Evolutionary conservation across 2,888 invertebrate genomes (phyloP), one percentile per base, ranked within the genome.

Genomic region (Dermolepida albohirtum): DNA sequence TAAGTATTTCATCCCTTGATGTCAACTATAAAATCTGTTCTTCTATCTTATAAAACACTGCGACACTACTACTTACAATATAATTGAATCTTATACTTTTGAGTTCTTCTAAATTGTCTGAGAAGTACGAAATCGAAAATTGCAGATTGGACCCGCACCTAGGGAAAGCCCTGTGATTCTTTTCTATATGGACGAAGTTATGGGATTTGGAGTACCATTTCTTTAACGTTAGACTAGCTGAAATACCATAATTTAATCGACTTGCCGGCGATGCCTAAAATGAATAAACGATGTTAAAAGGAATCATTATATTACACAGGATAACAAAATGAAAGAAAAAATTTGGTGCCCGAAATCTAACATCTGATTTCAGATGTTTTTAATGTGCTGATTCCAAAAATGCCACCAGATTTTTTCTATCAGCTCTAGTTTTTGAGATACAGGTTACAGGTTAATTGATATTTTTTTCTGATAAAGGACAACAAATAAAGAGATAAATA

Each of bases 191-290:
- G 34, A 84, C 78, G 70, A 80, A 83, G 72, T 79, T 83, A 49
- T 76, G 77, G 29, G 78, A 78, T 5, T 78, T 77, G 12, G 84
- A 84, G 74, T 77, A 80, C 74, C 84, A 78, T 64, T 80, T 72
- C 29, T 72, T 71, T 50, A 74, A 43, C 34, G 64, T 69, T 29
- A 67, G 74, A 43, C 69, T 77, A 69, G 68, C 76, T 72, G 66
- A 78, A 74, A 63, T 72, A 12, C 70, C 74, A 39, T 79, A 73
- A 57, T 75, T 70, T 0, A 76, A 72, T 57, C 78, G 74, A 70
- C 79, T 81, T 57, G 81, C 64, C 2, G 82, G 79, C 74, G 76
- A 79, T 14, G 81, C 81, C 79, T 81, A 62, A 27, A 72, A 57
- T 1, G 2, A 16, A 2, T n/a, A n/a, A n/a, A n/a, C n/a, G n/a